Evolutionary conservation across 2,888 invertebrate species (phyloP), one percentile per base, ranked within the genome.

Genomic region (Sphaeridia pumilis): DNA sequence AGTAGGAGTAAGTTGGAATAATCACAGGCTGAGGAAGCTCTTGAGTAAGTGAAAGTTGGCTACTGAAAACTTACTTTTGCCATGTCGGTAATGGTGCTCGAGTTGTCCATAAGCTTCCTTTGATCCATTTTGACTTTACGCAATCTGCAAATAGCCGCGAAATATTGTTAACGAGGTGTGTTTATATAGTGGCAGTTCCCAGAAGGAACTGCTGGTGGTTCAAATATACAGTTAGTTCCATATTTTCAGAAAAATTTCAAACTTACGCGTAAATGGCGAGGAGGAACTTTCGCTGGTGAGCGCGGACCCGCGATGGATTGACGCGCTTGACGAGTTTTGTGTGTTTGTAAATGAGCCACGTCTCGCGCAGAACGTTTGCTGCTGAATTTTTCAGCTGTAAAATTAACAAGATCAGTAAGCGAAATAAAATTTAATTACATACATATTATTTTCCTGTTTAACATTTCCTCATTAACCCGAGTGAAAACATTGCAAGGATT

Each of bases 111-210:
- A 67, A 98, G 76, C 76, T 98, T 98, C 71, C 98, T 80, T 78
- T 98, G 97, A 78, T 97, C 97, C 89, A 97, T 93, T 78, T 98
- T 98, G 59, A 98, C 95, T 79, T 97, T 93, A 70, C 98, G 80
- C 74, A 98, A 82, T 72, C 97, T 97, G 66, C 66, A 14, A 14
- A 14, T n/a, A n/a, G n/a, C n/a, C n/a, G n/a, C n/a, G n/a, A n/a
- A n/a, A n/a, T n/a, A n/a, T n/a, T n/a, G n/a, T n/a, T n/a, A n/a
- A n/a, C n/a, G n/a, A n/a, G n/a, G n/a, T n/a, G n/a, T n/a, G n/a
- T n/a, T n/a, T n/a, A n/a, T n/a, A n/a, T n/a, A n/a, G n/a, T n/a
- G n/a, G n/a, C n/a, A n/a, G n/a, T n/a, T n/a, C n/a, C n/a, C n/a
- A n/a, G n/a, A n/a, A n/a, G n/a, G n/a, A n/a, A n/a, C n/a, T n/a